Conservation (phyloP, 2,113 vertebrate species). For the Lycaon pictus region DNA sequence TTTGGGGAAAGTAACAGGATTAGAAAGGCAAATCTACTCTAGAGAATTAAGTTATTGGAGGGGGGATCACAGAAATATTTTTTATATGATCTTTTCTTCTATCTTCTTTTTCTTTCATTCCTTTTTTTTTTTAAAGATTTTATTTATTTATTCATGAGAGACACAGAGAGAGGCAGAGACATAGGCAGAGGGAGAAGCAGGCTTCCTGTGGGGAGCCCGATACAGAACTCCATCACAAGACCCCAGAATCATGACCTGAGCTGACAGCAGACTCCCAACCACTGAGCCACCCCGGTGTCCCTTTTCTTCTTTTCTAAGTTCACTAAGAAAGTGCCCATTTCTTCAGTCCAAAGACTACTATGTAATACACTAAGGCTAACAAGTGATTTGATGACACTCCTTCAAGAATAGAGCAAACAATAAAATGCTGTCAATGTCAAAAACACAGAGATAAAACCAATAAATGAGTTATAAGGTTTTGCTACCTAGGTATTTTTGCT, state of each 20-base stretch:
- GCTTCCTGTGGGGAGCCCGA: no score
- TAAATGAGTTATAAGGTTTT: neutral
- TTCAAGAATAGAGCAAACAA: conserved; percentile 4
- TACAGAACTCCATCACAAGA: no score
- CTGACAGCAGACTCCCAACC: no score
- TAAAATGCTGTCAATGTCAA: neutral
- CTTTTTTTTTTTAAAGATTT: no score
- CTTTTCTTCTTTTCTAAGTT: neutral
- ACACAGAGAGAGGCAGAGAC: no score
- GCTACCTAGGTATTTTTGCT: neutral
- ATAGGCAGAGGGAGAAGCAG: no score
- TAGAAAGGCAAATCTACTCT: neutral
- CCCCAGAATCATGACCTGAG: no score
- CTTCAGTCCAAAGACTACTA: neutral
- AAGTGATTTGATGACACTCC: neutral
- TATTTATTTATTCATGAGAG: no score
- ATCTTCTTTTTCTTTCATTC: neutral
- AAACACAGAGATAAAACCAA: neutral
- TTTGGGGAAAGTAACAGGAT: neutral
- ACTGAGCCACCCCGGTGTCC: no score
- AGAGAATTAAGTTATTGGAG: neutral
- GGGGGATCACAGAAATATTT: neutral
- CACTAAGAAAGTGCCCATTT: neutral
- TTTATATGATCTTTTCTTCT: neutral
- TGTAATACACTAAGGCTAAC: neutral